phyloP scores from a whole-genome alignment of 2,113 vertebrate species.

The Chloebia gouldiae region DNA sequence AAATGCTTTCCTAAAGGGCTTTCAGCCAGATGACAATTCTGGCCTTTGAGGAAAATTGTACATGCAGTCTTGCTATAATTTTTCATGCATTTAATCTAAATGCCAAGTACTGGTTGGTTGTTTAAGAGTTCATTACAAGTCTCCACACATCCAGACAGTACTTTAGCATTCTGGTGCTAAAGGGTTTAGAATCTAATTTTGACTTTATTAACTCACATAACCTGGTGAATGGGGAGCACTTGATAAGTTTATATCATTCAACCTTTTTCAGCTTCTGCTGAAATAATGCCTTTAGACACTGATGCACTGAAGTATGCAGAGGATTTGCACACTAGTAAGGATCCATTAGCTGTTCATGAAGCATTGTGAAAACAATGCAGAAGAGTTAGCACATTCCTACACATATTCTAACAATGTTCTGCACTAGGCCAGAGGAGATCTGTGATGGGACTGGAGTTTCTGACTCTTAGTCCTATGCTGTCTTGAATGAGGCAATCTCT shows the following conservation, averaged over 20 bases:
- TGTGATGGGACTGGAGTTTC: background rate
- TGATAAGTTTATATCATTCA: background rate
- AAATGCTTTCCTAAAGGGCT: background rate
- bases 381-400: background rate
- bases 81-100: conserved; percentile 28
- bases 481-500: background rate
- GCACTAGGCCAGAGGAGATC: background rate
- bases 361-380: background rate
- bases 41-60: background rate
- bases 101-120: background rate
- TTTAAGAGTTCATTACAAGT: background rate
- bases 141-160: background rate
- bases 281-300: background rate
- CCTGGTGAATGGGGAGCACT: background rate
- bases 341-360: background rate
- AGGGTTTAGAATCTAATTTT: conserved; percentile 35
- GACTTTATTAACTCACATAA: conserved; percentile 34
- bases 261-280: background rate
- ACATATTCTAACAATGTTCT: background rate
- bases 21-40: conserved; percentile 1
- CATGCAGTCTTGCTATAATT: background rate
- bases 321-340: background rate
- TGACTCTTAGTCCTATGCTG: background rate
- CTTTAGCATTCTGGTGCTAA: background rate
- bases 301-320: background rate